These are phyloP conservation scores for Pyrrhura leucotis DNA, from an alignment of 2,797 vertebrate genomes.

Conservation along the genomic window DNA sequence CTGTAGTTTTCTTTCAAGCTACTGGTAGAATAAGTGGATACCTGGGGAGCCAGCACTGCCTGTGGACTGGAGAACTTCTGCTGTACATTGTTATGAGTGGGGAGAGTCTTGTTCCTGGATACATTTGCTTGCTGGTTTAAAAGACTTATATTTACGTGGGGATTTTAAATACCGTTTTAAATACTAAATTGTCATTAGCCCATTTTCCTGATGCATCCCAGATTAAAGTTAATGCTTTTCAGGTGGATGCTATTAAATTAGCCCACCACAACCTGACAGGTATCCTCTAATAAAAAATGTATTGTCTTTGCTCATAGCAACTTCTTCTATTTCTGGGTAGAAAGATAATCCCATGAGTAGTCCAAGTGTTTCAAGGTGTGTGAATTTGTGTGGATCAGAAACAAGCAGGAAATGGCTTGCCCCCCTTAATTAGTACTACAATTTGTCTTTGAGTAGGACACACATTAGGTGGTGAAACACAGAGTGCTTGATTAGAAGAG, in stretches of 20 bases:
- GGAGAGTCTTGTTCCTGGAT: not conserved
- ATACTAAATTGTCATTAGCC: slow-evolving; percentile 31
- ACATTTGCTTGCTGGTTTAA: not conserved
- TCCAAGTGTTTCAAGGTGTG: not conserved
- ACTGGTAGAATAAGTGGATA: slow-evolving; percentile 5
- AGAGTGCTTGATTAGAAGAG: not conserved
- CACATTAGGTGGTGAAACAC: not conserved
- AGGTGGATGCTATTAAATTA: slow-evolving; percentile 50
- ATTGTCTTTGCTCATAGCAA: not conserved
- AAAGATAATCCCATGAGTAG: not conserved
- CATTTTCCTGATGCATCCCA: not conserved
- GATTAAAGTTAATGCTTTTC: slow-evolving; percentile 38
- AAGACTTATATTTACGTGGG: slow-evolving; percentile 14
- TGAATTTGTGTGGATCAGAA: not conserved
- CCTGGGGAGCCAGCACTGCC: not conserved
- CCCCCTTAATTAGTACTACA: not conserved
- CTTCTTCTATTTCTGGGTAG: not conserved
- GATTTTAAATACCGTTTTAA: slow-evolving; percentile 31
- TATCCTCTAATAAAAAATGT: slow-evolving; percentile 18
- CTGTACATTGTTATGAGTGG: not conserved
- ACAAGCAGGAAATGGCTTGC: slow-evolving; percentile 20
- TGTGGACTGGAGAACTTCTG: not conserved
- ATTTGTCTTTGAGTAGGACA: not conserved
- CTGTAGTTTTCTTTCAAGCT: slow-evolving; percentile 47
- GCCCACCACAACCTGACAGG: not conserved